Evolutionary conservation across 2,797 vertebrate genomes (phyloP), one percentile per base, ranked within the genome.

Genomic region (Pipistrellus nathusii): DNA sequence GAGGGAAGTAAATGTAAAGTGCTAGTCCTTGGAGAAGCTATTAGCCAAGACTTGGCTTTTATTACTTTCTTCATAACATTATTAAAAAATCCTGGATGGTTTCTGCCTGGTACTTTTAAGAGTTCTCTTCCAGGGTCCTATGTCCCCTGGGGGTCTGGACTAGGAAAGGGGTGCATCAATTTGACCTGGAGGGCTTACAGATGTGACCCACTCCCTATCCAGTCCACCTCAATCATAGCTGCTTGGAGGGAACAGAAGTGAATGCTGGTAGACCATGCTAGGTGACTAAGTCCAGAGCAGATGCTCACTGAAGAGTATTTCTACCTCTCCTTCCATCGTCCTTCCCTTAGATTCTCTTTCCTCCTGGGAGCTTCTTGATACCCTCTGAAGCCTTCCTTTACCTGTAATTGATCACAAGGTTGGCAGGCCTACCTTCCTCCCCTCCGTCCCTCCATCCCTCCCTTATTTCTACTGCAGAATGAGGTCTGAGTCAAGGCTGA

Each of bases 11-110:
- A 90, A 25, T 80, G 85, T 38, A 20, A 91, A 71, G 55, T 41
- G 17, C 27, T 46, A n/a, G 88, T 92, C 95, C 90, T 93, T 91
- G 75, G 91, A 97, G 95, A 94, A 95, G 78, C 91, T 92, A 51
- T 88, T 96, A 96, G 51, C 68, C 32, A 57, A 72, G 90, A 38
- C 68, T 30, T 93, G 73, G 51, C 85, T 97, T 92, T 96, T 53
- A 85, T 88, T 78, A 6, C 66, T 75, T 68, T 90, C 80, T 94
- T 83, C 66, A 71, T 72, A 66, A 48, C 68, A 32, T 80, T 87
- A 38, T 51, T 81, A 69, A 59, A 91, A 80, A 30, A 66, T 72
- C 73, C 73, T 32, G 13, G 6, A 23, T 84, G 18, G 18, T 55
- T 94, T 92, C 69, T 80, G 35, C 21, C 73, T 9, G 18, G n/a